Evolutionary conservation across 2,888 invertebrate species (phyloP), one percentile per base, ranked within the genome.

Genomic region (Danaus chrysippus): DNA sequence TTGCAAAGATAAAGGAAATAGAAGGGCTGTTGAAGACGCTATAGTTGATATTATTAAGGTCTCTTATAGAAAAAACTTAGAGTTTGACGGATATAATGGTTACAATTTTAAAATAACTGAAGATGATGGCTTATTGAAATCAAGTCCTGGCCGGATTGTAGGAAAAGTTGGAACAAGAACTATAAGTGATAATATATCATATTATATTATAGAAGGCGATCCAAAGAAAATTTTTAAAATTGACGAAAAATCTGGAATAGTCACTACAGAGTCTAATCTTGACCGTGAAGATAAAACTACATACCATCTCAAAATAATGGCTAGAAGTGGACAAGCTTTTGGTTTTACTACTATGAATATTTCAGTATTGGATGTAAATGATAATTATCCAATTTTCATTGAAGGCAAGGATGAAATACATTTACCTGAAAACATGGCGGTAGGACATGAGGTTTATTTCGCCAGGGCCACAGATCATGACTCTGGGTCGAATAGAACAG

Each of bases 401-500:
- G 93, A 94, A 74, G 95, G 95, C 68, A 94, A 94, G 74, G 96
- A 96, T 77, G 95, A 96, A 81, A 94, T 97, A 54, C 92, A 92
- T 66, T 92, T 98, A 63, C 93, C 94, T 13, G 98, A 98, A 90
- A 97, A 98, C 81, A 95, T 96, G 72, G 98, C 98, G 17, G 96
- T 98, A 43, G 98, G 98, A 0, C 97, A 97, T 83, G 97, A 98
- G 86, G 95, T 98, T 42, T 97, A 96, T 83, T 92, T 97, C 70
- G 96, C 97, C 0, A 92, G 95, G 75, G 98, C 98, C 0, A 92
- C 93, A 61, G 98, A 99, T 86, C 92, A 93, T 58, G 99, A 99
- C 83, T 94, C 95, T 0, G 98, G 97, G 9, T 93, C 94, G n/a
- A 98, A 98, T 81, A 95, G 97, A 74, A 93, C 95, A 53, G 92